Evolutionary conservation across 2,113 vertebrate genomes (phyloP), one percentile per base, ranked within the genome.

Genomic region (Siniperca knerii): DNA sequence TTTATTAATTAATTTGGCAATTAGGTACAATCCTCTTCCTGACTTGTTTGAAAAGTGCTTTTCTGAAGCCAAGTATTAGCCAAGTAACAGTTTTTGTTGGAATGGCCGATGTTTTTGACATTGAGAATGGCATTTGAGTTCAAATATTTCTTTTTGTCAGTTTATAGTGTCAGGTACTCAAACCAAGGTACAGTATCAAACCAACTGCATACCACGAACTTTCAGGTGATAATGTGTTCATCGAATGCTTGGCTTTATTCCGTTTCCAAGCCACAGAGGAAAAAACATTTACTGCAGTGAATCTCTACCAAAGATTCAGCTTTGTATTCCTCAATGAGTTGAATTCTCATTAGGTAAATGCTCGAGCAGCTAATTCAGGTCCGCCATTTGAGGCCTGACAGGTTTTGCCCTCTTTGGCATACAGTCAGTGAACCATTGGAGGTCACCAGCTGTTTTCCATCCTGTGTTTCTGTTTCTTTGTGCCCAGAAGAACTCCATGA

Each of bases 401-500:
- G 50, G 7, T 55, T 66, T 55, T 18, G 8, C 20, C 11, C 58
- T 76, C 12, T 50, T 64, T 76, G 33, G 18, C 52, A 75, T 10
- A 11, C 44, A 78, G 46, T 29, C 64, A 20, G 10, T 2, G 15
- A 58, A 72, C 12, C 2, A 9, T 10, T 72, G 67, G 35, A 40
- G 60, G 58, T 65, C 21, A 58, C 18, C 44, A 60, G 62, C 72
- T 83, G 77, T 52, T 74, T 54, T 42, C 48, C 23, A 35, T n/a
- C 66, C 54, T 48, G 21, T 11, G 12, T 23, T 80, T 65, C 37
- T 75, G n/a, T 83, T 33, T 62, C 8, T 44, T 60, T 69, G 29
- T 75, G 64, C 44, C 72, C 35, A 55, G 42, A 69, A 61, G 18
- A 64, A 70, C 11, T 70, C 20, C n/a, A 57, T 21, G 73, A 68